These are phyloP conservation scores for Dione vanillae DNA, from an alignment of 2,888 invertebrate genomes.

Conservation along the genomic window DNA sequence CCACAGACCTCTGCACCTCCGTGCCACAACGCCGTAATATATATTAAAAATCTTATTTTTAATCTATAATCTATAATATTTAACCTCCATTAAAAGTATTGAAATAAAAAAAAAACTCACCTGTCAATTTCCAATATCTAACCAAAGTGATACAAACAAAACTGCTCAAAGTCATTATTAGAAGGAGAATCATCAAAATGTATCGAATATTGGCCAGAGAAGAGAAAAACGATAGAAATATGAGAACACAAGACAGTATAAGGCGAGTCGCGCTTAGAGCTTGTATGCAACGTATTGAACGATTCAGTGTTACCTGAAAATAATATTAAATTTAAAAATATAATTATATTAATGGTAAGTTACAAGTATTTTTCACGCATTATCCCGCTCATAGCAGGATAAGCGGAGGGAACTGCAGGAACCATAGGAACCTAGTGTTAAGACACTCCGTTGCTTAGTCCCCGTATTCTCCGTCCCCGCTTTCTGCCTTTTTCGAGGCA, in stretches of 20 bases:
- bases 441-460: too few relatives aligned
- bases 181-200: slow-evolving; percentile 59
- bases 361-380: too few relatives aligned
- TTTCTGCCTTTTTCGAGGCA: too few relatives aligned
- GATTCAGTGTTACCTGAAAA: slow-evolving; percentile 68
- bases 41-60: too few relatives aligned
- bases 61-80: too few relatives aligned
- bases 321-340: too few relatives aligned
- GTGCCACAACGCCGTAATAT: too few relatives aligned
- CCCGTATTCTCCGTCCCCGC: too few relatives aligned
- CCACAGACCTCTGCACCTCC: too few relatives aligned
- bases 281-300: slow-evolving; percentile 63
- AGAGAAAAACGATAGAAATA: slow-evolving; percentile 52
- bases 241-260: slow-evolving; percentile 47
- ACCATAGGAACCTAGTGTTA: too few relatives aligned
- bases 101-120: slow-evolving; percentile 51
- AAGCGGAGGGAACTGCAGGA: not conserved
- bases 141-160: slow-evolving; percentile 57
- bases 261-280: slow-evolving; percentile 63
- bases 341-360: too few relatives aligned
- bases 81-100: too few relatives aligned
- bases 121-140: slow-evolving; percentile 57
- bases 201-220: slow-evolving; percentile 57
- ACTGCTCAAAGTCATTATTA: slow-evolving; percentile 54
- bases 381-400: not conserved